Evolutionary conservation across 2,113 vertebrate genomes (phyloP), one percentile per base, ranked within the genome.

Genomic region (Mesocricetus auratus): DNA sequence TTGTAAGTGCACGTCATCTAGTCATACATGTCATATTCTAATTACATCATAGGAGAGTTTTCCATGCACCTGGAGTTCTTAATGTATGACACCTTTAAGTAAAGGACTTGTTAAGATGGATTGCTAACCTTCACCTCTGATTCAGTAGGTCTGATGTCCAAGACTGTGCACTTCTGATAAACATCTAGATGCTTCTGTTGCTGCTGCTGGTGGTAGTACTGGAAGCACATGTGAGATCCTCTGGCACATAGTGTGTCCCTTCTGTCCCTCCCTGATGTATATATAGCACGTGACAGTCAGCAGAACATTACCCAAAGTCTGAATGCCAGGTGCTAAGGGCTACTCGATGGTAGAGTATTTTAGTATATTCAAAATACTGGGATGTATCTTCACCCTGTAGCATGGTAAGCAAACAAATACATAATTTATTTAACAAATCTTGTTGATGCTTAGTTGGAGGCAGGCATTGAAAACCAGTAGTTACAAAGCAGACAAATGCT

Each of bases 391-490:
- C 8, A n/a, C n/a, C 5, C 82, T 78, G 53, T n/a, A 24, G 39
- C 47, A 36, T 6, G 15, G 53, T 33, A 58, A 91, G 39, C 29
- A 89, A 89, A 64, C 56, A 91, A 68, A 89, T 33, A 53, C 3
- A 3, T 71, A 36, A 42, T 95, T 88, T 86, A 64, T 69, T 85
- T 92, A 85, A 90, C 91, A 96, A 87, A 91, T 85, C 39, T 31
- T 64, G 0, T 29, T 24, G 21, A 50, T 17, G 56, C 39, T 91
- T 50, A 26, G 45, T 89, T 58, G 60, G 31, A 77, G 33, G 68
- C 66, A 82, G 90, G 33, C 71, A 26, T 42, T 62, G 50, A n/a
- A 39, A 89, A 22, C 15, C 26, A 53, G 64, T 4, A 69, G 50
- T 16, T 24, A 86, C 45, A 36, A 79, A 77, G 45, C 53, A 89